Evolutionary conservation across 2,797 vertebrate species (phyloP), one percentile per base, ranked within the genome.

Genomic region (Phalloptychus januarius): DNA sequence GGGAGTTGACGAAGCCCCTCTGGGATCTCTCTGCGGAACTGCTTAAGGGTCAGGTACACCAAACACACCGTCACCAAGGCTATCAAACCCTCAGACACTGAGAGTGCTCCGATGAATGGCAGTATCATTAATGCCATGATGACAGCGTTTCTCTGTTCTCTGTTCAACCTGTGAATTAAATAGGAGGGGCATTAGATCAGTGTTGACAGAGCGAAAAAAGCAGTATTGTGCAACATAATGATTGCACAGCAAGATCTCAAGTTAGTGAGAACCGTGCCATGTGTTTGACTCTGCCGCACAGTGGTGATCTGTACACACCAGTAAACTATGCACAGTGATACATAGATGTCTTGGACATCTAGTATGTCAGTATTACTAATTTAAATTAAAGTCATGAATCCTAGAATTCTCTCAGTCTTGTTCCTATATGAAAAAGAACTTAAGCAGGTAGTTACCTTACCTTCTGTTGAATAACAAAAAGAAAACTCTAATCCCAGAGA

Each of bases 1-100:
- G 97, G 97, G 2, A 97, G 95, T 0, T 79, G 89, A 75, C 88
- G 94, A 70, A 97, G 93, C 1, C 97, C 98, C 75, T 91, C 81
- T 0, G 97, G 97, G 36, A 96, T 89, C 4, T 23, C 81, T 4
- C 63, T 83, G 50, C 2, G 85, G n/a, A 87, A 86, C 75, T 83
- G 74, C 71, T 91, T 96, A 50, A 97, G 45, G 10, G 95, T 54
- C 81, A 96, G 81, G 83, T 96, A 95, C 65, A 95, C 88, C 69
- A 96, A 71, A 80, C 96, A 97, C 58, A 97, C 75, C 0, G 89
- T 74, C 0, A 81, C 54, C 20, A 95, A 84, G 13, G 85, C 92
- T 7, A 97, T 61, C 28, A 98, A 91, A 79, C 95, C 80, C 90
- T 97, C 96, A 0, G 94, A 95, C 69, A 94, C 90, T 0, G 96